These are phyloP conservation scores for Xiphophorus birchmanni DNA, from an alignment of 2,797 vertebrate genomes.

Conservation along the genomic window DNA sequence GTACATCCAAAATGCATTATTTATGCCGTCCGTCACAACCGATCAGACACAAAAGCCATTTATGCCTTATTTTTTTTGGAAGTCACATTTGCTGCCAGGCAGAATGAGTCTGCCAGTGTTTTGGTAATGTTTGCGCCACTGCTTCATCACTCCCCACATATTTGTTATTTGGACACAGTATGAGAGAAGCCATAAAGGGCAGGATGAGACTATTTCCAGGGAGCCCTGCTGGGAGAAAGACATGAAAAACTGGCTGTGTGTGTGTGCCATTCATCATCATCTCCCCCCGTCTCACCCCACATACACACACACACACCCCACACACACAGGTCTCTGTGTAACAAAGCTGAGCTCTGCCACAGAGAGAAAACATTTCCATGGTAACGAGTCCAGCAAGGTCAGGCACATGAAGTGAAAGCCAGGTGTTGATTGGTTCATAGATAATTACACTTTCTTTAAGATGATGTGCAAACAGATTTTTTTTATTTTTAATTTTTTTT, in stretches of 20 bases:
- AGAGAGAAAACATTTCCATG: conserved; percentile 68
- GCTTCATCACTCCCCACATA: conserved; percentile 43
- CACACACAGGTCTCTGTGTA: conserved; percentile 39
- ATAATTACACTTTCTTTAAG: conserved; percentile 80
- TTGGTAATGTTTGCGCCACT: conserved; percentile 11
- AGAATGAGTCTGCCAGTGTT: conserved; percentile 8
- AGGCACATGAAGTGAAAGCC: conserved; percentile 73
- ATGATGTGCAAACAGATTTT: conserved; percentile 63
- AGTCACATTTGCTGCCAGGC: conserved; percentile 36
- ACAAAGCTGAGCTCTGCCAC: conserved; percentile 48
- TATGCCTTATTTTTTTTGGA: conserved; percentile 55
- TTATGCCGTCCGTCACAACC: conserved; percentile 68
- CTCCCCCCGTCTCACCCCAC: neutral
- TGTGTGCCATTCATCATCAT: conserved; percentile 41
- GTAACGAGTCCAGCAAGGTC: conserved; percentile 78
- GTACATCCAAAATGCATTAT: conserved; percentile 71
- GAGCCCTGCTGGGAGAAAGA: conserved; percentile 49
- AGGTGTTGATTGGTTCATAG: conserved; percentile 72
- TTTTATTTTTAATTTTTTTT: neutral
- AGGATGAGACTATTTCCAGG: conserved; percentile 54
- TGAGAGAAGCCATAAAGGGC: conserved; percentile 51
- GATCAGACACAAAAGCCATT: conserved; percentile 57
- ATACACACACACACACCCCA: conserved; percentile 5
- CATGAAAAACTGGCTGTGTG: conserved; percentile 39
- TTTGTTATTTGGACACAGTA: conserved; percentile 57